Evolutionary conservation across 2,888 invertebrate genomes (phyloP).

Genomic region (Lasioglossum oenotherae): DNA sequence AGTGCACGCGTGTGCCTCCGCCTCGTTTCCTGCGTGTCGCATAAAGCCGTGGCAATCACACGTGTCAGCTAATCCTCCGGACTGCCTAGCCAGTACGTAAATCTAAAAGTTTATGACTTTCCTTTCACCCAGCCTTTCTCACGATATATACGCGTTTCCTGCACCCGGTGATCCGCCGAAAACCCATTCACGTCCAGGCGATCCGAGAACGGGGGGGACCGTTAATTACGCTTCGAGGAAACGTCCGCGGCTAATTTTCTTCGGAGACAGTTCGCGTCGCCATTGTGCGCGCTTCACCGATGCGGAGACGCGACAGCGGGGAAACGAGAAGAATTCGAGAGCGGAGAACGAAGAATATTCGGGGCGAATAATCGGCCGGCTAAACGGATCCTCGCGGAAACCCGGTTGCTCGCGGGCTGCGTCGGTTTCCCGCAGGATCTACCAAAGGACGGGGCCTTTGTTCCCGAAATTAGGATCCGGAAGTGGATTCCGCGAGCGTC

Average conservation of each 20-base stretch:
- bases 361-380: slow-evolving; percentile 52
- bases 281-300: slow-evolving; percentile 30
- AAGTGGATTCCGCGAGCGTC: slow-evolving; percentile 68
- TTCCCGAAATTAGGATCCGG: slow-evolving; percentile 72
- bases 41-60: not conserved
- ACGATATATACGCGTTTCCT: slow-evolving; percentile 9
- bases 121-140: not conserved
- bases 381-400: slow-evolving; percentile 56
- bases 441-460: slow-evolving; percentile 58
- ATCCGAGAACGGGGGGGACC: slow-evolving; percentile 2
- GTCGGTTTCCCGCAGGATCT: slow-evolving; percentile 29
- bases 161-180: not conserved
- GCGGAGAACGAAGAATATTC: slow-evolving; percentile 22
- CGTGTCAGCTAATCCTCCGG: slow-evolving; percentile 14
- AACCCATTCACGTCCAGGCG: not conserved
- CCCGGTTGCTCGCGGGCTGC: slow-evolving; percentile 27
- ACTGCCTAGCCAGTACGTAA: not conserved
- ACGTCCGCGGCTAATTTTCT: slow-evolving; percentile 26
- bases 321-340: slow-evolving; percentile 37
- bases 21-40: not conserved
- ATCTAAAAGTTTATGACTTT: slow-evolving; percentile 8
- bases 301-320: slow-evolving; percentile 4
- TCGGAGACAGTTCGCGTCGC: slow-evolving; percentile 13
- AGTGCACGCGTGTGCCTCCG: not conserved
- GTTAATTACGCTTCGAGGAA: slow-evolving; percentile 37